Conservation (phyloP, 1,140 invertebrate species). For the Ganaspis sp. region DNA sequence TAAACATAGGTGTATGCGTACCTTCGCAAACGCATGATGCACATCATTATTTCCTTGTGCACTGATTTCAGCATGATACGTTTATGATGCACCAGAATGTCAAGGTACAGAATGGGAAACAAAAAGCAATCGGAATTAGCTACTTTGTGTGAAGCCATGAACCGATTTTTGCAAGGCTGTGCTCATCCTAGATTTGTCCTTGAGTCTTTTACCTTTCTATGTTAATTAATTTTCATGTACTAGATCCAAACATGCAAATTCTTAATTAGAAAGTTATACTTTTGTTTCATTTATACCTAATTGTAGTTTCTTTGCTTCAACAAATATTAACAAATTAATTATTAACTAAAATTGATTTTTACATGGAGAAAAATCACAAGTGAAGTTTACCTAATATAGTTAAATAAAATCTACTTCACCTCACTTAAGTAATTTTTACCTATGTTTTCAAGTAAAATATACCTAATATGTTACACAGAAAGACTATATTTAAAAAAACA, state of each 20-base stretch:
- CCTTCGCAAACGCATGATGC: neutral
- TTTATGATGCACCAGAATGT: slow-evolving; percentile 39
- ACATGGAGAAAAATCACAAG: too few relatives aligned
- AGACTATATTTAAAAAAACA: too few relatives aligned
- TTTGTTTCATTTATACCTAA: too few relatives aligned
- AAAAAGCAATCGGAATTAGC: neutral
- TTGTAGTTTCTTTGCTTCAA: too few relatives aligned
- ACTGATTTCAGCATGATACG: slow-evolving; percentile 36
- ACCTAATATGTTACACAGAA: too few relatives aligned
- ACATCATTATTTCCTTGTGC: neutral
- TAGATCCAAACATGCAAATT: slow-evolving; percentile 39
- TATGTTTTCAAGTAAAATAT: too few relatives aligned
- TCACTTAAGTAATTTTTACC: too few relatives aligned
- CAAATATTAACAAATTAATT: too few relatives aligned
- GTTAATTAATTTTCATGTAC: neutral
- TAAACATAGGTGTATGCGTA: neutral
- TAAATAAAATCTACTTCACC: too few relatives aligned
- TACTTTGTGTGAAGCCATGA: slow-evolving; percentile 1
- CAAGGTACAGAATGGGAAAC: slow-evolving; percentile 33
- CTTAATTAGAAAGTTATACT: slow-evolving; percentile 37
- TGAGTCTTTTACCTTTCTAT: slow-evolving; percentile 7
- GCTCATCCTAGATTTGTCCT: slow-evolving; percentile 21
- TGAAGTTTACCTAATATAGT: too few relatives aligned
- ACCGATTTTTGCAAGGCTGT: slow-evolving; percentile 17
- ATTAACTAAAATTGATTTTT: too few relatives aligned